phyloP scores from a whole-genome alignment of 2,797 vertebrate species.

The Eulemur coronatus region DNA sequence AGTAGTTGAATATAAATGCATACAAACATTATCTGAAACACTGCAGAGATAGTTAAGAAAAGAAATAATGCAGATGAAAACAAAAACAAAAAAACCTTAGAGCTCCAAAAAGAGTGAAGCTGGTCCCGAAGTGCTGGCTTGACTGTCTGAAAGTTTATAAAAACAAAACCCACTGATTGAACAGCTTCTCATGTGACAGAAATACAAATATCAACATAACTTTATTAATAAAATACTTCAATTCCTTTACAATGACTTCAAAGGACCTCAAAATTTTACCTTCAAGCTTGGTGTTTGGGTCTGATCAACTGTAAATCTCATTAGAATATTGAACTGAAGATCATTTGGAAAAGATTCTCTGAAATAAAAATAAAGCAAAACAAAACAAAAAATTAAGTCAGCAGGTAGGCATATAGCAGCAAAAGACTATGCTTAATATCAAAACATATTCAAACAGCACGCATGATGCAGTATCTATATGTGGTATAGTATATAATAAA shows the following conservation, averaged over 20 bases:
- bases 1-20: constrained; percentile 84
- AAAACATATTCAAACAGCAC: neutral
- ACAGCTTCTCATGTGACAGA: constrained; percentile 59
- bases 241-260: neutral
- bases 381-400: neutral
- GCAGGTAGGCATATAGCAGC: neutral
- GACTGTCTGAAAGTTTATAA: constrained; percentile 89
- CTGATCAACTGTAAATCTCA: constrained; percentile 99
- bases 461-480: neutral
- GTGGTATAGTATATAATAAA: neutral
- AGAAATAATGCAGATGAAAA: constrained; percentile 83
- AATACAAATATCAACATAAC: constrained; percentile 58
- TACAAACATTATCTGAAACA: constrained; percentile 79
- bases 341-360: constrained; percentile 98
- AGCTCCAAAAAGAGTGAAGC: constrained; percentile 88
- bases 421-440: neutral
- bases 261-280: constrained; percentile 85
- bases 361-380: constrained; percentile 69
- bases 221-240: neutral
- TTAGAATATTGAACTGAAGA: constrained; percentile 98
- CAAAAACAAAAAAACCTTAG: constrained; percentile 86
- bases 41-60: constrained; percentile 82
- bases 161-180: constrained; percentile 86
- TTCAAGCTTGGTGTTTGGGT: constrained; percentile 98
- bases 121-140: constrained; percentile 89